A percentile compares a stretch with the other conserved stretches of the same genome.
Evolutionary conservation across 2,888 invertebrate genomes (phyloP).

Genomic region (Habrosyne pyritoides): DNA sequence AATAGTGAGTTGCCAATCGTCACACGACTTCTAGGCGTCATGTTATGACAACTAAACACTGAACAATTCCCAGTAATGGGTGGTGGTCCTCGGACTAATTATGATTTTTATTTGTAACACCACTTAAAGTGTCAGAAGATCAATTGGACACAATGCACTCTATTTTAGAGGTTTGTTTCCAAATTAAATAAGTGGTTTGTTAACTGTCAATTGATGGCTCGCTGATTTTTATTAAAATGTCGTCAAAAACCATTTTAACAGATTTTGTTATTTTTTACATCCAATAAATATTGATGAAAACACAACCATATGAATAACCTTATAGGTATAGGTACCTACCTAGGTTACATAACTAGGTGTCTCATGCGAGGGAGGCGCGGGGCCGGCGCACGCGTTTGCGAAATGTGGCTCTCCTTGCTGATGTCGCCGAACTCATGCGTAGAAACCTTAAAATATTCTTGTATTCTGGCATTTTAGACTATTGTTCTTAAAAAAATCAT

Average conservation of each 20-base stretch:
- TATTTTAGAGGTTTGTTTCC: neutral
- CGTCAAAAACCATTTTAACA: too few relatives aligned
- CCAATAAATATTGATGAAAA: too few relatives aligned
- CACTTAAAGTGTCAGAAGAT: neutral
- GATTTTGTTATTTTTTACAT: too few relatives aligned
- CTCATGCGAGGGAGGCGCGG: neutral
- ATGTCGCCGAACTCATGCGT: constrained; percentile 5
- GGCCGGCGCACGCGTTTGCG: constrained; percentile 30
- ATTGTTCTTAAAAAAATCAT: too few relatives aligned
- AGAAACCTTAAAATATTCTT: neutral
- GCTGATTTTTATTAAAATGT: too few relatives aligned
- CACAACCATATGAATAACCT: too few relatives aligned
- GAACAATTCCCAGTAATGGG: neutral
- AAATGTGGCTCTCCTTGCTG: constrained; percentile 25
- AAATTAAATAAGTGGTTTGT: neutral
- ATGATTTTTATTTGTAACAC: neutral
- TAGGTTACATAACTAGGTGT: neutral
- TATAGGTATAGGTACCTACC: too few relatives aligned
- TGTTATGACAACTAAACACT: neutral
- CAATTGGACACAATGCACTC: neutral
- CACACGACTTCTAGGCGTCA: neutral
- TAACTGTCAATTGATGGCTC: neutral
- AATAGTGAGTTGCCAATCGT: neutral
- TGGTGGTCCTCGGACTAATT: neutral
- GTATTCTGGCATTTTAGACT: too few relatives aligned